A percentile compares a stretch with the other conserved stretches of the same genome.
Conservation (phyloP, 2,113 vertebrate species). For the Strix uralensis region DNA sequence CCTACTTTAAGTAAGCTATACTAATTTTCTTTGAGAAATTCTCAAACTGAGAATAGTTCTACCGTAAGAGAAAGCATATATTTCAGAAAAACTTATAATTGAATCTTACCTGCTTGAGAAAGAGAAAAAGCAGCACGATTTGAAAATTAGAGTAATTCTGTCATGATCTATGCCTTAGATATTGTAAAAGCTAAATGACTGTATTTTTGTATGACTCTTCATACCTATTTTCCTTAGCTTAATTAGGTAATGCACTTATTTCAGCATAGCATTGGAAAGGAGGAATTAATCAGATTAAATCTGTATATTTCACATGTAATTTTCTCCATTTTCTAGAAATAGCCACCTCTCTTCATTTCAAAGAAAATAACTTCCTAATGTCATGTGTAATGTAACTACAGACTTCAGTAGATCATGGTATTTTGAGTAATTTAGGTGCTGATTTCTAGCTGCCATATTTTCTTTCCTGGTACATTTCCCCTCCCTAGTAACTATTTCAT, state of each 20-base stretch:
- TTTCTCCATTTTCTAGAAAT: neutral
- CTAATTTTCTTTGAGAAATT: neutral
- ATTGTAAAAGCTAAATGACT: neutral
- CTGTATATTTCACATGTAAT: neutral
- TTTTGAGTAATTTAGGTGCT: neutral
- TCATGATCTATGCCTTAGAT: neutral
- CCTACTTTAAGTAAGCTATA: neutral
- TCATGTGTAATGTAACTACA: neutral
- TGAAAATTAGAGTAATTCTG: constrained; percentile 20
- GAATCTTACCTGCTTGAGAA: neutral
- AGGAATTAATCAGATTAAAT: neutral
- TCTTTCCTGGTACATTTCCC: neutral
- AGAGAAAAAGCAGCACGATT: neutral
- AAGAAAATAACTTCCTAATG: neutral
- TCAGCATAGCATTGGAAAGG: neutral
- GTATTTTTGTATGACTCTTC: neutral
- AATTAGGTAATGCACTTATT: neutral
- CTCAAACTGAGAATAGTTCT: neutral
- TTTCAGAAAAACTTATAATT: neutral
- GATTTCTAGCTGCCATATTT: neutral
- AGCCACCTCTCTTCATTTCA: neutral
- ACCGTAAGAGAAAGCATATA: neutral
- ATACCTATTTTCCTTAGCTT: neutral
- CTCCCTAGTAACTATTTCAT: neutral
- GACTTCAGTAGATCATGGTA: neutral